phyloP scores from a whole-genome alignment of 2,797 vertebrate genomes.

The Salarias fasciatus region DNA sequence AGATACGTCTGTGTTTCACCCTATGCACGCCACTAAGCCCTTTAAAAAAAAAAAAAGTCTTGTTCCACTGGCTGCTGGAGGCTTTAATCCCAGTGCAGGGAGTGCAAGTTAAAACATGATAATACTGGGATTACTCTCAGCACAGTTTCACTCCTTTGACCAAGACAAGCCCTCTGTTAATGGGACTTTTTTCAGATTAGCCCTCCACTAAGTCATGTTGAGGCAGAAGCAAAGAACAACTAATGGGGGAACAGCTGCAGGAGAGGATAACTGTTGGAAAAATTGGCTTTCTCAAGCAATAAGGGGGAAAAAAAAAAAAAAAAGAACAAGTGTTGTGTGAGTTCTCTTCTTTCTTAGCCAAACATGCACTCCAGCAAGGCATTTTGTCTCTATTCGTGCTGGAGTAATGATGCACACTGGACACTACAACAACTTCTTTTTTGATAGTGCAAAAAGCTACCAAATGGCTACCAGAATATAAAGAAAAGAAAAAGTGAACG shows the following conservation, averaged over 20 bases:
- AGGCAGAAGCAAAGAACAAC: conserved; percentile 10
- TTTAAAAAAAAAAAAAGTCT: conserved; percentile 39
- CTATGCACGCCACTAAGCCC: conserved; percentile 41
- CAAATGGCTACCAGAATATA: not conserved
- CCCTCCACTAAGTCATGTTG: conserved; percentile 19
- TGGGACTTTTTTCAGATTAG: conserved; percentile 44
- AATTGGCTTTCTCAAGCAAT: not conserved
- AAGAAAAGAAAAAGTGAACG: not conserved
- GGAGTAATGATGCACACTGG: not conserved
- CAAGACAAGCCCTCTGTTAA: conserved; percentile 54
- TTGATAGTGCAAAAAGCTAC: not conserved
- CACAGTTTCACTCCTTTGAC: conserved; percentile 46
- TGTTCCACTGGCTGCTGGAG: conserved; percentile 37
- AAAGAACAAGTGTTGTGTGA: conserved; percentile 6
- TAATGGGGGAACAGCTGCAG: conserved; percentile 7
- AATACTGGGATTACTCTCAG: conserved; percentile 64
- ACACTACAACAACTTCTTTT: not conserved
- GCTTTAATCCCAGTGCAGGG: conserved; percentile 62
- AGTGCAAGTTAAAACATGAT: conserved; percentile 60
- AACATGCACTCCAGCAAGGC: conserved; percentile 9
- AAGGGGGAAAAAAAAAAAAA: not conserved
- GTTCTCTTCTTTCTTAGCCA: not conserved
- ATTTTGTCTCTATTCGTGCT: conserved; percentile 8
- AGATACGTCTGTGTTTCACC: conserved; percentile 20
- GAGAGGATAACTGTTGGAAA: conserved; percentile 3